Conservation (phyloP, 1,140 invertebrate species). For the Hyles euphorbiae region DNA sequence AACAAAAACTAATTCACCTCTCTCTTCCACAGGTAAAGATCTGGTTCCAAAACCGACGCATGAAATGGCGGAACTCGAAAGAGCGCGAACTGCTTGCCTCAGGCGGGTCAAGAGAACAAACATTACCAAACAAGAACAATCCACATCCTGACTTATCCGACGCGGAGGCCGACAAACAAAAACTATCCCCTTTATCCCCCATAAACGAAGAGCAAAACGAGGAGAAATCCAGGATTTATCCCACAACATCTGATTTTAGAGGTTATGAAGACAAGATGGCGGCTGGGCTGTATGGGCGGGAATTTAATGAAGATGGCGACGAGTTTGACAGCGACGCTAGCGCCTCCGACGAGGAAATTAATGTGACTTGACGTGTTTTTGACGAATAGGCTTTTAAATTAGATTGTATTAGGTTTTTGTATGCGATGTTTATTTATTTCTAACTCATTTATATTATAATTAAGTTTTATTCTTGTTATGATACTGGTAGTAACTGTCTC, state of each 20-base stretch:
- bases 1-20: background rate
- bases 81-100: constrained; percentile 94
- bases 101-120: constrained; percentile 95
- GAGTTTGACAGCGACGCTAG: constrained; percentile 82
- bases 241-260: constrained; percentile 47
- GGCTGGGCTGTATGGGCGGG: constrained; percentile 53
- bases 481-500: no score
- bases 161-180: constrained; percentile 86
- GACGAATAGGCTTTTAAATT: constrained; percentile 15
- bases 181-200: constrained; percentile 76
- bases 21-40: constrained; percentile 89
- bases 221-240: constrained; percentile 61
- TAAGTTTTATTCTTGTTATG: no score
- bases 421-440: no score
- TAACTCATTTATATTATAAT: no score
- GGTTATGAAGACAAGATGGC: constrained; percentile 60
- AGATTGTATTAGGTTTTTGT: background rate
- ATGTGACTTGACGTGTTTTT: constrained; percentile 83
- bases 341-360: constrained; percentile 87
- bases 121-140: constrained; percentile 97
- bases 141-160: constrained; percentile 97
- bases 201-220: constrained; percentile 51
- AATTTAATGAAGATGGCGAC: constrained; percentile 76
- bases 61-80: constrained; percentile 98
- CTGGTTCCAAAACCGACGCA: constrained; percentile 96